phyloP scores from a whole-genome alignment of 2,113 vertebrate genomes.

The Myrmecobius fasciatus region DNA sequence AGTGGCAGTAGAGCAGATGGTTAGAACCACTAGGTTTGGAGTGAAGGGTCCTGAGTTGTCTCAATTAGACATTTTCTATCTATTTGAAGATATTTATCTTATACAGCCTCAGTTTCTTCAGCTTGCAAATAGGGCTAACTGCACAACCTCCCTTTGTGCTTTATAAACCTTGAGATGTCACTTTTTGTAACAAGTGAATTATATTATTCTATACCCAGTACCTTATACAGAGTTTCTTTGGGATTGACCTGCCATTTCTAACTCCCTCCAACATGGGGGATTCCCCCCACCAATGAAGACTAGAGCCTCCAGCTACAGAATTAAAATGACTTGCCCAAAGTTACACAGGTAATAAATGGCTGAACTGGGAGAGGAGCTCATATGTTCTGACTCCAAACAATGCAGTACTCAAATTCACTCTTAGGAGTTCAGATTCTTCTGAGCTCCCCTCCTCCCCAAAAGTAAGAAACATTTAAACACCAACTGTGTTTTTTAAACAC shows the following conservation, averaged over 20 bases:
- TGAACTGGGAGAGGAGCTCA: background rate
- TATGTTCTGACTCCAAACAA: background rate
- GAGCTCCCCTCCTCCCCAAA: background rate
- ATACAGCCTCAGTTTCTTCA: too few species aligned
- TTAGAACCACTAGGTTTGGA: too few species aligned
- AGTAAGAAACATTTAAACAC: background rate
- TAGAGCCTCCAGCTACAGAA: background rate
- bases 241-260: too few species aligned
- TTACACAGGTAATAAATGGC: background rate
- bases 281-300: background rate
- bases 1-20: too few species aligned
- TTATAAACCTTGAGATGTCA: too few species aligned
- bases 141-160: too few species aligned
- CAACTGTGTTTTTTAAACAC: background rate
- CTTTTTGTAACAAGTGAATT: background rate
- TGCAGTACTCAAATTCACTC: slow-evolving; percentile 11
- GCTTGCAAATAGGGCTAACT: too few species aligned
- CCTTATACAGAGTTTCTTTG: background rate
- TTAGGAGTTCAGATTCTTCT: background rate
- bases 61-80: too few species aligned
- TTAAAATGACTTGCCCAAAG: background rate
- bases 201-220: background rate
- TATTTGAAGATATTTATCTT: too few species aligned
- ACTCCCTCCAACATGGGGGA: too few species aligned
- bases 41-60: too few species aligned